phyloP scores from a whole-genome alignment of 2,888 invertebrate genomes.

The Acanthosoma haemorrhoidale region DNA sequence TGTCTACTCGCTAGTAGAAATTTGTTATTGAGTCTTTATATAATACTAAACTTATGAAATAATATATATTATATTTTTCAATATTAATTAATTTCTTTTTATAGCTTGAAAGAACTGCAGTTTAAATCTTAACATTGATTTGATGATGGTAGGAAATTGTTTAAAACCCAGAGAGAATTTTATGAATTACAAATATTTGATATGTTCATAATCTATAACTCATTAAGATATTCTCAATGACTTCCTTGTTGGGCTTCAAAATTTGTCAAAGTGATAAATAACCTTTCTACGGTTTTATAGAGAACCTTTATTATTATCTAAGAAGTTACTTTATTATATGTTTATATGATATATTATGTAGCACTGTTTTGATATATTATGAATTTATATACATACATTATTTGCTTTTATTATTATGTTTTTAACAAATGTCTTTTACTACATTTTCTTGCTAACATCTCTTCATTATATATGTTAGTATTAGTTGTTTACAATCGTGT shows the following conservation, averaged over 20 bases:
- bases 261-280: constrained; percentile 15
- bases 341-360: constrained; percentile 14
- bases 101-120: background rate
- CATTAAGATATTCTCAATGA: constrained; percentile 12
- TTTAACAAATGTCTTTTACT: constrained; percentile 17
- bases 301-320: constrained; percentile 24
- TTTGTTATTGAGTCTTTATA: constrained; percentile 1
- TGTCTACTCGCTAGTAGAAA: constrained; percentile 4
- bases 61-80: background rate
- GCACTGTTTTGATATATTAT: constrained; percentile 9
- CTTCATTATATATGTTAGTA: constrained; percentile 20
- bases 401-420: background rate
- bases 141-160: constrained; percentile 28
- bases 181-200: constrained; percentile 13
- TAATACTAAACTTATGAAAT: background rate
- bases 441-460: constrained; percentile 6
- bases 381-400: background rate
- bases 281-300: constrained; percentile 25
- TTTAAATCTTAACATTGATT: background rate
- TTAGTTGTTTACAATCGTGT: constrained; percentile 13
- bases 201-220: constrained; percentile 11
- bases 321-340: constrained; percentile 17
- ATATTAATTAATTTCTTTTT: background rate
- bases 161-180: constrained; percentile 2
- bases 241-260: constrained; percentile 29